These are phyloP conservation scores for Aricia agestis DNA, from an alignment of 1,140 invertebrate species.

Conservation along the genomic window DNA sequence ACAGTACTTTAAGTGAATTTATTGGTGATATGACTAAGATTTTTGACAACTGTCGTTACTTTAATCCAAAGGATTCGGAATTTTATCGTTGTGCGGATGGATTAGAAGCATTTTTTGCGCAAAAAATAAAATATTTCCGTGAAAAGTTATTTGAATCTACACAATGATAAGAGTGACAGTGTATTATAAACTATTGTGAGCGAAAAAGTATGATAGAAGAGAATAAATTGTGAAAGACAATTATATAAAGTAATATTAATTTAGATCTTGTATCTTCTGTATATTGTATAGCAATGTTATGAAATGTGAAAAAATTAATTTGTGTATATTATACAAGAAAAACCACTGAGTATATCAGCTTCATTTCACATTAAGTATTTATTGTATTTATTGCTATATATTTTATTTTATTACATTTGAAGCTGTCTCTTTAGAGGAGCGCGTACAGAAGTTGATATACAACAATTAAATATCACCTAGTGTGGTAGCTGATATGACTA, in stretches of 20 bases:
- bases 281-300: slow-evolving; percentile 64
- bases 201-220: slow-evolving; percentile 33
- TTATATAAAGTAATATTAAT: slow-evolving; percentile 14
- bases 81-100: slow-evolving; percentile 97
- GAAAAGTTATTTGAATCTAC: slow-evolving; percentile 84
- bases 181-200: slow-evolving; percentile 34
- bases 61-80: slow-evolving; percentile 95
- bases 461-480: slow-evolving; percentile 52
- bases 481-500: slow-evolving; percentile 64
- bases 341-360: slow-evolving; percentile 52
- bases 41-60: slow-evolving; percentile 98
- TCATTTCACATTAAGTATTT: slow-evolving; percentile 64
- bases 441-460: slow-evolving; percentile 51
- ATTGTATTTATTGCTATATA: slow-evolving; percentile 70
- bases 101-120: slow-evolving; percentile 96
- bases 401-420: slow-evolving; percentile 40
- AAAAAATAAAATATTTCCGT: slow-evolving; percentile 90
- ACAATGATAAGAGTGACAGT: slow-evolving; percentile 68
- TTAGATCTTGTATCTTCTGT: slow-evolving; percentile 47
- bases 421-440: slow-evolving; percentile 51
- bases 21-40: slow-evolving; percentile 98
- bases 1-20: slow-evolving; percentile 94
- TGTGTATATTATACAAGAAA: slow-evolving; percentile 50
- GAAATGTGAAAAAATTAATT: slow-evolving; percentile 60
- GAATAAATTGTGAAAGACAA: slow-evolving; percentile 28